Base-by-base conservation (phyloP, 2,797 vertebrate species). In the Acridotheres tristis region DNA sequence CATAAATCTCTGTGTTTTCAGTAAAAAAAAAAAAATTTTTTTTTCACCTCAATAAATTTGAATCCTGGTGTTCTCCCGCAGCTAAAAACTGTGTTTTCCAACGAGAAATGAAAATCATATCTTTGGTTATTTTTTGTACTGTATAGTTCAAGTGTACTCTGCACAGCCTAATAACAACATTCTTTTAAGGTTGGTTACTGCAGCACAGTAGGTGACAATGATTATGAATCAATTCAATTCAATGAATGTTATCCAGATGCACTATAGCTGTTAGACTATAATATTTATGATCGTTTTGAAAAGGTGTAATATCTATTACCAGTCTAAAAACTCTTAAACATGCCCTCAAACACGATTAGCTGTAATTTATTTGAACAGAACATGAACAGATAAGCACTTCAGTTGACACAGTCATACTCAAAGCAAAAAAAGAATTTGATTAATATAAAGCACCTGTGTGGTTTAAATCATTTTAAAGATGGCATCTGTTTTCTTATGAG, bases 361-460 rank as follows among this genome's bases (percentile, higher is more conserved):
- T 85, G 67, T 91, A 92, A 96, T 94, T 97, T 94, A 91, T 94
- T 82, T 93, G 80, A 85, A 90, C 29, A 90, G 85, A 91, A 88
- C 85, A 94, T 38, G 85, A 82, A 73, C 73, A 93, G 95, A 93
- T 96, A 96, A 95, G 90, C 80, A 85, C 83, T 36, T 88, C 65
- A 71, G 21, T 61, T 90, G 94, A 93, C 88, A 86, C 2, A 88
- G 68, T 62, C 89, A 51, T 66, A 96, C 54, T 89, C 50, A 73
- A 87, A 93, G 74, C 62, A 82, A 81, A 79, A 79, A 79, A 79
- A 91, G 38, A 67, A 73, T 83, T 90, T 95, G 91, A 93, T 95
- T 95, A 88, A 96, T 91, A 93, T 67, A 95, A 95, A 90, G 77
- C 93, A 95, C 88, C 88, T 96, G 88, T 73, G 61, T 4, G 18